phyloP scores from a whole-genome alignment of 1,140 invertebrate species.

The Nymphalis io region DNA sequence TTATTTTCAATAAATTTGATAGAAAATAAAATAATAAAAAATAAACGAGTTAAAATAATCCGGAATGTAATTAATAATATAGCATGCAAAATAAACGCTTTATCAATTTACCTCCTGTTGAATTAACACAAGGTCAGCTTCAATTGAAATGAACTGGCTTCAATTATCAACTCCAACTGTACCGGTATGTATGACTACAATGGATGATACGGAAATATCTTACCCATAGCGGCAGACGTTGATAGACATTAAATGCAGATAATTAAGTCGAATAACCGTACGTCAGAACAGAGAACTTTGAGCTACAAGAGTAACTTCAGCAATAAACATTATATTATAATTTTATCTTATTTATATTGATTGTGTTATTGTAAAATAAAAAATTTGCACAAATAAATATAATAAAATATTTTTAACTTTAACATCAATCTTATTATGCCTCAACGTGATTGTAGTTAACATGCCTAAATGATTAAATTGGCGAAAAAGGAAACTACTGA shows the following conservation, averaged over 20 bases:
- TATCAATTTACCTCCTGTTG: not conserved
- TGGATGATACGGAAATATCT: conserved; percentile 13
- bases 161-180: not conserved
- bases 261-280: conserved; percentile 1
- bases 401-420: no score
- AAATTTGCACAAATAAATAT: no score
- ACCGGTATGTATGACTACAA: conserved; percentile 11
- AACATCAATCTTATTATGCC: no score
- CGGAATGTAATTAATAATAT: not conserved
- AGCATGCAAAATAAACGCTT: conserved; percentile 7
- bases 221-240: conserved; percentile 16
- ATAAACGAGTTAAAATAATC: not conserved
- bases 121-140: conserved; percentile 21
- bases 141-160: conserved; percentile 7
- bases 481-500: no score
- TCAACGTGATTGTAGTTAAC: no score
- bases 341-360: no score
- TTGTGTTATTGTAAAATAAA: no score
- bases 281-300: not conserved
- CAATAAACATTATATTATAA: no score
- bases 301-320: not conserved
- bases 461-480: no score
- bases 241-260: conserved; percentile 25
- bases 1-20: not conserved
- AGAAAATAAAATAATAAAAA: not conserved